Percentiles rank a stretch among this genome's conserved stretches.
These are phyloP conservation scores for Procavia capensis DNA, from an alignment of 2,113 vertebrate species.

Conservation along the genomic window DNA sequence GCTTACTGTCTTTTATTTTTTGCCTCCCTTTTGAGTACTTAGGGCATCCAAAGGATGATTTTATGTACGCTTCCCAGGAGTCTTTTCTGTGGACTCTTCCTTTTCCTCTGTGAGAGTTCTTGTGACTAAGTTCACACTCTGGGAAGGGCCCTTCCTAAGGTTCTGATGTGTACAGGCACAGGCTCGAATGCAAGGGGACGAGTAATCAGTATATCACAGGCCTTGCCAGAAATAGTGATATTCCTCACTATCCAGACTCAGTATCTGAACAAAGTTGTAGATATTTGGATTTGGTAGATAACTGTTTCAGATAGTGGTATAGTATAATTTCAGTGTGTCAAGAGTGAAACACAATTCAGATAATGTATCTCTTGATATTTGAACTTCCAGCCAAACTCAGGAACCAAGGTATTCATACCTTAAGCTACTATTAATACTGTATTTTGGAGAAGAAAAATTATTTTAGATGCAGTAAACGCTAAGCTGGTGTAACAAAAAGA, in stretches of 20 bases:
- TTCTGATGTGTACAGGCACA: neutral
- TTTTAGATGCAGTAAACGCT: neutral
- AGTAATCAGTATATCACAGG: neutral
- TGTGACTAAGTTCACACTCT: neutral
- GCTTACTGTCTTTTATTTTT: neutral
- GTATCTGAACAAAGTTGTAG: neutral
- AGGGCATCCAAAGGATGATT: neutral
- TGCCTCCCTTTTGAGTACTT: neutral
- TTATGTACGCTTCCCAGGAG: neutral
- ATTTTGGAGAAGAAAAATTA: constrained; percentile 34
- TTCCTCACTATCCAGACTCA: neutral
- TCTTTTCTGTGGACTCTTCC: neutral
- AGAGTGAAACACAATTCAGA: neutral
- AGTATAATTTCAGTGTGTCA: no score
- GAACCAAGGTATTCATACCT: neutral
- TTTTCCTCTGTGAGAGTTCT: neutral
- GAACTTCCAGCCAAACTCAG: neutral
- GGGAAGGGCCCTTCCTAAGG: neutral
- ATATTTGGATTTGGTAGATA: constrained; percentile 18
- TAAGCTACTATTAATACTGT: neutral
- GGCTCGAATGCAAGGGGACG: neutral
- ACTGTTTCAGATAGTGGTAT: neutral
- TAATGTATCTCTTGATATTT: neutral
- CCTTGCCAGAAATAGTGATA: neutral
- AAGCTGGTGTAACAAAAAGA: neutral